Evolutionary conservation across 2,888 invertebrate genomes (phyloP), one percentile per base, ranked within the genome.

Genomic region (Xanthia icteritia): DNA sequence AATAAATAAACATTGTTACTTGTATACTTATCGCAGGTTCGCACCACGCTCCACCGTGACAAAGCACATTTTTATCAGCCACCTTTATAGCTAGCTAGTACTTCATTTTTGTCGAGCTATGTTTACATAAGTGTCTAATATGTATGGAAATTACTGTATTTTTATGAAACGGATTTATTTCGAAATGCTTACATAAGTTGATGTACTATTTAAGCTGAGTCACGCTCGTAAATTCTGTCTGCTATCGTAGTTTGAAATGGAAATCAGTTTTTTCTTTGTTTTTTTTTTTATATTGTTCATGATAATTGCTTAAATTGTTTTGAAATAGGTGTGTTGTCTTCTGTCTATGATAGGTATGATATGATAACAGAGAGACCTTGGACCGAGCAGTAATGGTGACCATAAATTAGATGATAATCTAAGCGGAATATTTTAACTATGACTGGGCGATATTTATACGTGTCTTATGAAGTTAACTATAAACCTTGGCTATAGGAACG

Each of bases 11-110:
- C 60, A 80, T 73, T 64, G 72, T 58, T 67, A 80, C 71, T 74
- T 70, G 39, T 48, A 58, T 73, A 65, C 67, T 79, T 77, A 82
- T 82, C 87, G 77, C 73, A 20, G 60, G 82, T 80, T 74, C 74
- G 85, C 86, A 76, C 82, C 75, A 64, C 76, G 75, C 79, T 81
- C 79, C 36, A 56, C 66, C 80, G 66, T 90, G 90, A 90, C 88
- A 60, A 63, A 56, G 90, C 89, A 90, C 67, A 80, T 85, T 88
- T 86, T 85, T 82, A 86, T 87, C 82, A 85, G 66, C 20, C 51
- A 72, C 82, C 84, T 88, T 77, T 42, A 23, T 36, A 77, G 27
- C 85, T 70, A 69, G 39, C 64, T 63, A n/a, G 27, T 82, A 82
- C 56, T 58, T 42, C 0, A 61, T 84, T 65, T 84, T 81, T 60